A percentile compares a stretch with the other conserved stretches of the same genome.
Evolutionary conservation across 2,113 vertebrate genomes (phyloP).

Genomic region (Hassar affinis): DNA sequence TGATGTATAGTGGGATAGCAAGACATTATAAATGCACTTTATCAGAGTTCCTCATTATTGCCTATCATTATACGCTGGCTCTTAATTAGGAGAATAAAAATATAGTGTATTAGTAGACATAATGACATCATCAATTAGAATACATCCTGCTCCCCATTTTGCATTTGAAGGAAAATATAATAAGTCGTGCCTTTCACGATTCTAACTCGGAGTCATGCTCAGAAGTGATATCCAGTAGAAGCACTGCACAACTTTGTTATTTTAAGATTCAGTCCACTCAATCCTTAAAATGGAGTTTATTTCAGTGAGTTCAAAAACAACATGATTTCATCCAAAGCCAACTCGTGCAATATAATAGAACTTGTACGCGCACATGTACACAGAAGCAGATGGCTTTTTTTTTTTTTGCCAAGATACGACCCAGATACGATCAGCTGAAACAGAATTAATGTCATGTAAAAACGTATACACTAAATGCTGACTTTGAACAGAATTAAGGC

Average conservation of each 20-base stretch:
- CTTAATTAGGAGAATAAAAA: not conserved
- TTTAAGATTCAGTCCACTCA: conserved; percentile 32
- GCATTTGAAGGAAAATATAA: not conserved
- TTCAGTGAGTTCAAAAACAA: conserved; percentile 29
- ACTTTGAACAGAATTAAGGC: conserved; percentile 27
- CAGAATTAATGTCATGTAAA: not conserved
- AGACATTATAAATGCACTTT: not conserved
- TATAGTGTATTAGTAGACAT: not conserved
- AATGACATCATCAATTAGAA: not conserved
- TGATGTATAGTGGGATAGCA: not conserved
- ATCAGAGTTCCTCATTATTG: not conserved
- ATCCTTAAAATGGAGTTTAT: conserved; percentile 51
- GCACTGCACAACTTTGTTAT: not conserved
- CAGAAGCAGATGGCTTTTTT: not conserved
- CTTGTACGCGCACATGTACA: not conserved
- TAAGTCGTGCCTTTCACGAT: not conserved
- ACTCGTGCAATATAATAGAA: conserved; percentile 25
- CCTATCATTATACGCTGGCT: not conserved
- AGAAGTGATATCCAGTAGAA: not conserved
- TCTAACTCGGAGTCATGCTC: not conserved
- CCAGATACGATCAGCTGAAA: not conserved
- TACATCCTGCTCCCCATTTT: not conserved
- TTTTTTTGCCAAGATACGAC: not conserved
- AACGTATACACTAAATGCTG: not conserved
- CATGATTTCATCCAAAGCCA: not conserved